These are phyloP conservation scores for Pachyuromys duprasi DNA, from an alignment of 2,797 vertebrate species.

Conservation along the genomic window DNA sequence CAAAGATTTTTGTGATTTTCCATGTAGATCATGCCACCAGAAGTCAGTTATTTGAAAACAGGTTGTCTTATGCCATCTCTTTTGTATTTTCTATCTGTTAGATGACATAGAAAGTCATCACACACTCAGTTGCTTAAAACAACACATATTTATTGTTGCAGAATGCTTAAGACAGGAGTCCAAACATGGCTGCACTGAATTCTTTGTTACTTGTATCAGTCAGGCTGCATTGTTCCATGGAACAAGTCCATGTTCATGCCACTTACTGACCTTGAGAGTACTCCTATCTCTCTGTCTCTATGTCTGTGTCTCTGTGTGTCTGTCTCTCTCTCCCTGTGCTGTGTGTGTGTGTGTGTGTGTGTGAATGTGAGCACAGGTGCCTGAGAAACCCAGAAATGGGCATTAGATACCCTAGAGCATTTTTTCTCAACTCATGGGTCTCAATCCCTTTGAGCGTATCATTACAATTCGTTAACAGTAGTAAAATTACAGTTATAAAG, in stretches of 20 bases:
- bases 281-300: background rate
- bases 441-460: too few relatives aligned
- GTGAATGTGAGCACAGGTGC: background rate
- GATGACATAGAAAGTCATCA: background rate
- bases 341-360: background rate
- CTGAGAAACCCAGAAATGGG: background rate
- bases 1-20: background rate
- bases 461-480: background rate
- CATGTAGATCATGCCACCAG: background rate
- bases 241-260: background rate
- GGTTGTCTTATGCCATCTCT: background rate
- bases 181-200: background rate
- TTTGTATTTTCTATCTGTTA: background rate
- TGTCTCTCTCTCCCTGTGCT: too few relatives aligned
- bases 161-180: background rate
- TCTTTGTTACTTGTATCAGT: background rate
- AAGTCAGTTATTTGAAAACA: slow-evolving; percentile 47
- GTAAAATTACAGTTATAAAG: background rate
- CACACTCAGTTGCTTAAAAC: slow-evolving; percentile 12
- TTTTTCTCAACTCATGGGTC: background rate
- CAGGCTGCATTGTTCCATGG: background rate
- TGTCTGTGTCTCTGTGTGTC: too few relatives aligned
- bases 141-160: background rate
- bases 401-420: background rate
- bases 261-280: background rate